Conservation (phyloP, 2,113 vertebrate genomes). For the Podiceps cristatus region DNA sequence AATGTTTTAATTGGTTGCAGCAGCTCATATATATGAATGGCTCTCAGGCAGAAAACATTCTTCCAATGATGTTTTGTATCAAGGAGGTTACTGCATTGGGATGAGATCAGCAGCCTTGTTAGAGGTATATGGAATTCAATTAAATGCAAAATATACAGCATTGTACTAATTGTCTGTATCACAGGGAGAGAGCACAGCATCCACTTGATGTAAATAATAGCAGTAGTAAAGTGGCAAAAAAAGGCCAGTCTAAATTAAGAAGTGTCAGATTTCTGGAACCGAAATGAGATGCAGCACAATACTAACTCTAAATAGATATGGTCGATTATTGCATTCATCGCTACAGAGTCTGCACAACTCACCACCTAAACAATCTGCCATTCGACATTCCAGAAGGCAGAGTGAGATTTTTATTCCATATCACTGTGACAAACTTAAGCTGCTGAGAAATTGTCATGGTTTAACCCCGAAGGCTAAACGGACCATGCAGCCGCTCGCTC, state of each 20-base stretch:
- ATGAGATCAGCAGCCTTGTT: neutral
- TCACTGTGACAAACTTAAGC: neutral
- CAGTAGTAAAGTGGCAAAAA: neutral
- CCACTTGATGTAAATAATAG: neutral
- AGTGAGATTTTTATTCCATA: accelerated
- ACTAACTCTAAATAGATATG: neutral
- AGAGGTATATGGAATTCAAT: neutral
- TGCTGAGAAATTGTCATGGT: neutral
- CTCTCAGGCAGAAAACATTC: slow-evolving; percentile 1
- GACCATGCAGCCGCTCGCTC: too few species aligned
- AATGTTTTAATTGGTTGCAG: slow-evolving; percentile 53
- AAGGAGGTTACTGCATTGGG: neutral
- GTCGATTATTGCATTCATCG: neutral
- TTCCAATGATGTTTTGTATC: neutral
- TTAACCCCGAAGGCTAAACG: too few species aligned
- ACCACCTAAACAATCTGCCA: neutral
- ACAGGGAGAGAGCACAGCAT: neutral
- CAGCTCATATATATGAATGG: neutral
- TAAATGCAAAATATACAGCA: neutral
- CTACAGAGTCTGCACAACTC: neutral
- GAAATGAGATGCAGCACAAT: neutral
- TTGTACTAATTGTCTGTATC: neutral
- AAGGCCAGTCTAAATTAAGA: neutral
- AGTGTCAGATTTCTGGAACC: neutral
- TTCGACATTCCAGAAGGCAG: neutral